These are phyloP conservation scores for Polydesmus complanatus DNA, from an alignment of 2,888 invertebrate species.

Conservation along the genomic window DNA sequence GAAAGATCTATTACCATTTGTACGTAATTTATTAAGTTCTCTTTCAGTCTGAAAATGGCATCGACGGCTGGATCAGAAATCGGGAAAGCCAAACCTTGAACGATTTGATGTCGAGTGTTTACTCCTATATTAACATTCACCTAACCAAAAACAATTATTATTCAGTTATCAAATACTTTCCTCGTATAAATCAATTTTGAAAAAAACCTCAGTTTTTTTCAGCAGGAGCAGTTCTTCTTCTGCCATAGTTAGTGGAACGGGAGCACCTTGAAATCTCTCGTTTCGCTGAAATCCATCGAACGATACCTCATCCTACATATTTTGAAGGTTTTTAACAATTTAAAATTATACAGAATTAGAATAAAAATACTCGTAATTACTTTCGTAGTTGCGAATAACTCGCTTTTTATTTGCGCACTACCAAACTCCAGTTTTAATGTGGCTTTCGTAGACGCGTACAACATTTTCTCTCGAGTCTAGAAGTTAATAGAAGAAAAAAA, in stretches of 20 bases:
- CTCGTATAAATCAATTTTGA: not conserved
- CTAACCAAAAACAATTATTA: conserved; percentile 4
- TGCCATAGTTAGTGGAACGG: conserved; percentile 75
- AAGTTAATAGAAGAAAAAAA: not conserved
- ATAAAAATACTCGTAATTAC: conserved; percentile 34
- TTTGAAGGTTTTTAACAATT: not conserved
- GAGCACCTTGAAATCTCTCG: conserved; percentile 58
- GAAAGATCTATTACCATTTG: conserved; percentile 63
- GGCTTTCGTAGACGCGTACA: conserved; percentile 94
- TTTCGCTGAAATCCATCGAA: conserved; percentile 68
- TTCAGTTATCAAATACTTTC: not conserved
- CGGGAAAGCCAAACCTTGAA: conserved; percentile 80
- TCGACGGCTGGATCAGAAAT: conserved; percentile 63
- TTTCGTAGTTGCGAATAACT: conserved; percentile 71
- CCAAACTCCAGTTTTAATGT: conserved; percentile 95
- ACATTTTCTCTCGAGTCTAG: conserved; percentile 78
- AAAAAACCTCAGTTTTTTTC: conserved; percentile 47
- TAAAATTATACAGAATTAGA: not conserved
- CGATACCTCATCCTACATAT: conserved; percentile 59
- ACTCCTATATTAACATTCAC: conserved; percentile 55
- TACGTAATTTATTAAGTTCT: conserved; percentile 69
- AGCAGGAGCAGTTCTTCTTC: conserved; percentile 73
- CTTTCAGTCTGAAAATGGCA: conserved; percentile 57
- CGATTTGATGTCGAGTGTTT: conserved; percentile 71
- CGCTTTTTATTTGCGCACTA: conserved; percentile 81